Percentiles rank a stretch among this genome's conserved stretches.
Conservation (phyloP, 1,140 invertebrate genomes). For the Planococcus citri region DNA sequence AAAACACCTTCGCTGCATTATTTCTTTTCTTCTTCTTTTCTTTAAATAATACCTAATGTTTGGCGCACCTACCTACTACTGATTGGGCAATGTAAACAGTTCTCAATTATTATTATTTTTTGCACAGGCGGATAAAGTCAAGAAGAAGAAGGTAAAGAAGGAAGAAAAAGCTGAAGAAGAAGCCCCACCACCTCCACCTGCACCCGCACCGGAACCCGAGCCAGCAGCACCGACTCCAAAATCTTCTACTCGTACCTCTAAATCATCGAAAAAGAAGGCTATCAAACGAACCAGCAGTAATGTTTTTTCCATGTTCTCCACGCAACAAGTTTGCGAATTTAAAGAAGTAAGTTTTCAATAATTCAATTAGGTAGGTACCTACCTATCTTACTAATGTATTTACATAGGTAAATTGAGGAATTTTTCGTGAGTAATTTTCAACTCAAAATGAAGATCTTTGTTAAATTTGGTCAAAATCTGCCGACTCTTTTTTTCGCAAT, state of each 20-base stretch:
- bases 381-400: no score
- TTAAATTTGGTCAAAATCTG: no score
- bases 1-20: no score
- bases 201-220: constrained; percentile 35
- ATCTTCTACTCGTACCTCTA: constrained; percentile 42
- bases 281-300: constrained; percentile 79
- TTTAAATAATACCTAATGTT: no score
- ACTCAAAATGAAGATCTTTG: no score
- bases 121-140: constrained; percentile 67
- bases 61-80: no score
- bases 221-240: constrained; percentile 43
- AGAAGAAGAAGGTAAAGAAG: constrained; percentile 66
- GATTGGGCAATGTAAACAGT: no score
- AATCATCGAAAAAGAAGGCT: constrained; percentile 38
- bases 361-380: no score
- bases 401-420: background rate
- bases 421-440: background rate
- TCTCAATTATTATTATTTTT: no score
- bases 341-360: constrained; percentile 67
- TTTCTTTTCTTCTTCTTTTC: no score
- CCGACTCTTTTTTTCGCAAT: no score
- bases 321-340: constrained; percentile 89
- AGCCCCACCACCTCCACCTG: no score
- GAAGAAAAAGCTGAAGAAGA: constrained; percentile 45
- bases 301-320: constrained; percentile 91